Percentiles rank a stretch among this genome's conserved stretches.
phyloP scores from a whole-genome alignment of 2,888 invertebrate genomes.

The Lapara coniferarum region DNA sequence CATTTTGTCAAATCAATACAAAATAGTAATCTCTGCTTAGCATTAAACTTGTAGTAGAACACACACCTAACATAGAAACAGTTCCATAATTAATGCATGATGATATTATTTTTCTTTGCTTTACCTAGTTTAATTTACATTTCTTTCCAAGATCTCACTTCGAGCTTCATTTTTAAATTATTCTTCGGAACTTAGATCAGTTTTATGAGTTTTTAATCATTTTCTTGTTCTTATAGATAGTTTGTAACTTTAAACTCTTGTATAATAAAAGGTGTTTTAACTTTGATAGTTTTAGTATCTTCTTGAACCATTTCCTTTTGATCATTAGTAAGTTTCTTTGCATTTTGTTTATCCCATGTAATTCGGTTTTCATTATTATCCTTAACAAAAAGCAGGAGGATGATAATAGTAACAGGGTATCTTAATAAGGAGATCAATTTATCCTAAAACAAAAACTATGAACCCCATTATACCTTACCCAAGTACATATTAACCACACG shows the following conservation, averaged over 20 bases:
- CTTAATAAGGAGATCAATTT: not conserved
- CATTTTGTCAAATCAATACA: not conserved
- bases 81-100: constrained; percentile 51
- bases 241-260: constrained; percentile 34
- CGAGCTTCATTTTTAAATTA: constrained; percentile 47
- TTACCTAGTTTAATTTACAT: constrained; percentile 49
- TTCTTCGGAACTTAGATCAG: constrained; percentile 39
- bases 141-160: constrained; percentile 41
- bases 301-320: not conserved
- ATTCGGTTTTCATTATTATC: too few species aligned
- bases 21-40: not conserved
- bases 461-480: not conserved
- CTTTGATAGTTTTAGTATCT: not conserved
- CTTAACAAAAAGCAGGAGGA: too few species aligned
- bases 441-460: too few species aligned
- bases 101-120: constrained; percentile 52
- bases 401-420: not conserved
- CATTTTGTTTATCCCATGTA: too few species aligned
- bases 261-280: constrained; percentile 6
- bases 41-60: constrained; percentile 10
- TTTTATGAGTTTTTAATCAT: constrained; percentile 40
- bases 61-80: constrained; percentile 33
- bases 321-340: not conserved
- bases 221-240: constrained; percentile 33
- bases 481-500: not conserved